Percentiles rank a stretch among this genome's conserved stretches.
Conservation (phyloP, 2,113 vertebrate species). For the Engraulis encrasicolus region DNA sequence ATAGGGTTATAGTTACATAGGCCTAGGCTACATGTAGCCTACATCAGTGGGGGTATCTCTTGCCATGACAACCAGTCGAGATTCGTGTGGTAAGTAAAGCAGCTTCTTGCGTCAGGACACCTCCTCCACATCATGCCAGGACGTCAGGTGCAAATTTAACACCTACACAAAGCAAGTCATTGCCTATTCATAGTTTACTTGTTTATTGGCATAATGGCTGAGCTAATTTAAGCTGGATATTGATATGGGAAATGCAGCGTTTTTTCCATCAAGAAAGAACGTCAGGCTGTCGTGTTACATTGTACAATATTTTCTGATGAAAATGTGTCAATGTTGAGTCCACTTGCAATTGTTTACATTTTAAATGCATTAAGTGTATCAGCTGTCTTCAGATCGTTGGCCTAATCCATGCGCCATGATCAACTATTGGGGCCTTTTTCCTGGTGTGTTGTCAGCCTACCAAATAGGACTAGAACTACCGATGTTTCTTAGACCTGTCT, state of each 20-base stretch:
- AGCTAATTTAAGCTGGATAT: neutral
- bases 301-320: neutral
- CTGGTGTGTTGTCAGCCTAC: neutral
- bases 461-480: too few species aligned
- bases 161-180: neutral
- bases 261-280: neutral
- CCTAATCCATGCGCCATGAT: neutral
- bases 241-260: too few species aligned
- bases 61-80: neutral
- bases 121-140: neutral
- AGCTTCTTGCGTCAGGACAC: neutral
- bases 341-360: neutral
- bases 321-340: neutral
- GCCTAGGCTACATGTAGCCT: too few species aligned
- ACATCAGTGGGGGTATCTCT: neutral
- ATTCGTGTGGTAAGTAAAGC: neutral
- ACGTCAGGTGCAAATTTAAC: neutral
- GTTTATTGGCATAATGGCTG: neutral
- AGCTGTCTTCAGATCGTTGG: neutral
- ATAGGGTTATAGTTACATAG: neutral
- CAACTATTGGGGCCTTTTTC: neutral
- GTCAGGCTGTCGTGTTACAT: too few species aligned
- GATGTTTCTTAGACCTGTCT: too few species aligned
- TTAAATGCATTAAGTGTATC: neutral
- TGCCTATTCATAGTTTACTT: neutral